These are phyloP conservation scores for Oryzias curvinotus DNA, from an alignment of 2,113 vertebrate species.

Conservation along the genomic window DNA sequence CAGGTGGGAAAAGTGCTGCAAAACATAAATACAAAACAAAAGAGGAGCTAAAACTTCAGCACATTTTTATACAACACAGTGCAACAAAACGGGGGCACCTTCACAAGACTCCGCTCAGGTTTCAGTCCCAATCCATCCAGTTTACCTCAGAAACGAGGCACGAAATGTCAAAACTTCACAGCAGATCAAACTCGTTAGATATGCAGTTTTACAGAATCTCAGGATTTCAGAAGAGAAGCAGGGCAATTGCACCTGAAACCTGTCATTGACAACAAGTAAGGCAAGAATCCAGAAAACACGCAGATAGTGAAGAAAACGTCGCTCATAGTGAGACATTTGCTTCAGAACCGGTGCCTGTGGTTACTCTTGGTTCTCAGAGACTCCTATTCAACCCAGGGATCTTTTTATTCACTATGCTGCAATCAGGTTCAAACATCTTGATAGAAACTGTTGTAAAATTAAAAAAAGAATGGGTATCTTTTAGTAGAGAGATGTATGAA, in stretches of 20 bases:
- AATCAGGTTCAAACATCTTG: background rate
- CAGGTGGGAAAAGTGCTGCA: constrained; percentile 74
- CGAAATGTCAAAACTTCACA: background rate
- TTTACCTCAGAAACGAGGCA: background rate
- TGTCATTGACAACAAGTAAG: background rate
- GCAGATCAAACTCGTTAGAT: background rate
- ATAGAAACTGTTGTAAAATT: background rate
- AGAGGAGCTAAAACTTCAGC: constrained; percentile 72
- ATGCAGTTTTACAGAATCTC: background rate
- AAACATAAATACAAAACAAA: constrained; percentile 81
- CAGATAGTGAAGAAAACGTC: background rate
- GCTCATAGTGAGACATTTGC: too few species aligned
- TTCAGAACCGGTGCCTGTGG: background rate
- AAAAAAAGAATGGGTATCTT: too few species aligned
- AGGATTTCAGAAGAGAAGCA: background rate
- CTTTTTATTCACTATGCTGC: background rate
- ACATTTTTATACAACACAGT: constrained; percentile 77
- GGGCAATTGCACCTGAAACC: background rate
- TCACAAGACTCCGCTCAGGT: constrained; percentile 21
- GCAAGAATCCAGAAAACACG: background rate
- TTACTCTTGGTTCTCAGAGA: background rate
- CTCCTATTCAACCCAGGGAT: background rate
- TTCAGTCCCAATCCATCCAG: background rate
- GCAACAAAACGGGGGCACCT: constrained; percentile 61
- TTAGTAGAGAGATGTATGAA: too few species aligned